Base-by-base conservation (phyloP, 2,113 vertebrate species). In the Phylloscopus trochilus region DNA sequence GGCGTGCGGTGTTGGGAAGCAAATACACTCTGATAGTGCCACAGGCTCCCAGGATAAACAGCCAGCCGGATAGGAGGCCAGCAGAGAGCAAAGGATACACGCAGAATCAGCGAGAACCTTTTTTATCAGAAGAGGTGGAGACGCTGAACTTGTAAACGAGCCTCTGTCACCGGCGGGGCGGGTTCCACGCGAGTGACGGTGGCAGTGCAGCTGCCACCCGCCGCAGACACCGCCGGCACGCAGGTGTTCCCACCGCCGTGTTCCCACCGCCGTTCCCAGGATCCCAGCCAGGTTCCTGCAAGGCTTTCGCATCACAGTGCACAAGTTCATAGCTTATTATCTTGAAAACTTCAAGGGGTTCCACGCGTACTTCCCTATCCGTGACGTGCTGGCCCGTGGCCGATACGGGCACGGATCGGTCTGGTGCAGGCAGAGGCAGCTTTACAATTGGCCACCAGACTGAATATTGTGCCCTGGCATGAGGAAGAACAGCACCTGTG, bases 211-310 rank as follows among this genome's bases (percentile, higher is more conserved):
- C 43, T 14, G 60, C 58, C 53, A 2, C 6, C 7, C 2, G 3
- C 82, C 13, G 59, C 69, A 27, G 59, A 51, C 60, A 9, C 16
- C 5, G 6, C 64, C 0, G 1, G 49, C 6, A 2, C 3, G 0
- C 11, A 4, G 3, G 1, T 0, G 13, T 26, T 43, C 30, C n/a
- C 18, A 2, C 5, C n/a, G 6, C 27, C 2, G 1, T 1, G 11
- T 21, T 55, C 18, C 31, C 15, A 3, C 7, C 33, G 5, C 28
- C 35, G 4, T 15, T 11, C 6, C 4, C 15, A 43, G 55, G 37
- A 81, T 20, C 44, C 15, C 5, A 8, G 31, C 31, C 43, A 21
- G 9, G 37, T 21, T 52, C 74, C 78, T 14, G 10, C 10, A 23
- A 70, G 15, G 68, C 17, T 76, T 80, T 63, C 11, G 33, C 31